These are phyloP conservation scores for Leptinotarsa haldemani DNA, from an alignment of 2,888 invertebrate genomes.

Conservation along the genomic window DNA sequence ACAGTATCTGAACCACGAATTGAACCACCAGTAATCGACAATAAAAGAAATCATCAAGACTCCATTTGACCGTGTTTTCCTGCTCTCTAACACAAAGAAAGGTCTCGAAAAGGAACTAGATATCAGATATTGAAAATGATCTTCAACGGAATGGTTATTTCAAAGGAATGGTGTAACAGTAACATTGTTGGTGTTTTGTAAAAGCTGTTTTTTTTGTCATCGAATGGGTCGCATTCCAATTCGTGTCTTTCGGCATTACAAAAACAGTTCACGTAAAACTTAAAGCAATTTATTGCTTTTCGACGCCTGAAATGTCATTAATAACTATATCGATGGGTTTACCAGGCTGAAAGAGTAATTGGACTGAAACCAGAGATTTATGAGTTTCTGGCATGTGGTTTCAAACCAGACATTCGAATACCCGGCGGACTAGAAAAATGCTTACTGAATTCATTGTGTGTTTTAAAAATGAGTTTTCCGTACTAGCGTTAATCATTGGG, in stretches of 20 bases:
- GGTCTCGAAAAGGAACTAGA: too few species aligned
- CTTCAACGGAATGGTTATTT: too few species aligned
- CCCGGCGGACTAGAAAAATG: not conserved
- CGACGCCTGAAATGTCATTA: conserved; percentile 17
- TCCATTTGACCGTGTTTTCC: too few species aligned
- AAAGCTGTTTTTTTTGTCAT: not conserved
- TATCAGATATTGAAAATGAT: too few species aligned
- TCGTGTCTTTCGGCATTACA: conserved; percentile 2
- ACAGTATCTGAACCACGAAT: too few species aligned
- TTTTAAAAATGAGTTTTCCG: too few species aligned
- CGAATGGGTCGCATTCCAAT: not conserved
- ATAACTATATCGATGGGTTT: conserved; percentile 13
- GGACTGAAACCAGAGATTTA: not conserved
- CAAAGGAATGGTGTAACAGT: too few species aligned
- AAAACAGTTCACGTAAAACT: not conserved
- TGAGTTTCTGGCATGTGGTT: not conserved
- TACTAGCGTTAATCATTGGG: too few species aligned
- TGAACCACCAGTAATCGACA: too few species aligned
- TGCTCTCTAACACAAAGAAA: too few species aligned
- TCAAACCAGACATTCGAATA: not conserved
- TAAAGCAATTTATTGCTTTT: conserved; percentile 10
- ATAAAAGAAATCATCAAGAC: too few species aligned
- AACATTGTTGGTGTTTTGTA: not conserved
- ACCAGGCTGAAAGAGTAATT: conserved; percentile 7
- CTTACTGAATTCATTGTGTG: too few species aligned